phyloP scores from a whole-genome alignment of 1,140 invertebrate genomes.

The Drosophila tropicalis region DNA sequence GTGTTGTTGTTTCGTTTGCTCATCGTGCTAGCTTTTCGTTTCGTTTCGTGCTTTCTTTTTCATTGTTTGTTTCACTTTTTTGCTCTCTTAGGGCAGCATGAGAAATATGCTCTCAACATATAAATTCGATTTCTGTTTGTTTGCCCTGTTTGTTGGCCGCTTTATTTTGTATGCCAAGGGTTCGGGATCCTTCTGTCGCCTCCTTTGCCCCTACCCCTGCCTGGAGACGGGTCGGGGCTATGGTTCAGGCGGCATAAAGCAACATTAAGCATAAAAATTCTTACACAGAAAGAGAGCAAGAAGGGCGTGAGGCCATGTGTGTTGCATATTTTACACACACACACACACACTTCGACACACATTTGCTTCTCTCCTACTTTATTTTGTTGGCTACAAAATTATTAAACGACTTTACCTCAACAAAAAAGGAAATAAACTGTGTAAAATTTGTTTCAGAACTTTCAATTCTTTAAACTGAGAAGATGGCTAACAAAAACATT shows the following conservation, averaged over 20 bases:
- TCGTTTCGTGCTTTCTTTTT: conserved; percentile 15
- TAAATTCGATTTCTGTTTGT: conserved; percentile 81
- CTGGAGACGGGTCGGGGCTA: too few relatives aligned
- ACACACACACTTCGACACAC: conserved; percentile 26
- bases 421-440: neutral
- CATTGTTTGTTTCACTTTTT: conserved; percentile 18
- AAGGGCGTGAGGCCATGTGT: conserved; percentile 11
- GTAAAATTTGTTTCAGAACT: conserved; percentile 2
- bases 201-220: neutral
- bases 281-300: neutral
- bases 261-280: conserved; percentile 53
- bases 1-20: neutral
- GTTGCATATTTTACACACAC: conserved; percentile 54
- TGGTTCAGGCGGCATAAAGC: conserved; percentile 1
- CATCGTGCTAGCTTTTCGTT: conserved; percentile 4
- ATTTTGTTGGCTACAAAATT: conserved; percentile 19
- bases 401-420: conserved; percentile 16
- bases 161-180: conserved; percentile 64
- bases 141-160: conserved; percentile 32
- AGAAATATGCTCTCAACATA: conserved; percentile 77
- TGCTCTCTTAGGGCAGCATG: conserved; percentile 39
- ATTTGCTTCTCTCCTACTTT: conserved; percentile 11
- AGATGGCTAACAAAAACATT: conserved; percentile 19
- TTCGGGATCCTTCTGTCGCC: conserved; percentile 17
- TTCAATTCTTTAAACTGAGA: neutral